Evolutionary conservation across 2,797 vertebrate species (phyloP).

Genomic region (Picus viridis): DNA sequence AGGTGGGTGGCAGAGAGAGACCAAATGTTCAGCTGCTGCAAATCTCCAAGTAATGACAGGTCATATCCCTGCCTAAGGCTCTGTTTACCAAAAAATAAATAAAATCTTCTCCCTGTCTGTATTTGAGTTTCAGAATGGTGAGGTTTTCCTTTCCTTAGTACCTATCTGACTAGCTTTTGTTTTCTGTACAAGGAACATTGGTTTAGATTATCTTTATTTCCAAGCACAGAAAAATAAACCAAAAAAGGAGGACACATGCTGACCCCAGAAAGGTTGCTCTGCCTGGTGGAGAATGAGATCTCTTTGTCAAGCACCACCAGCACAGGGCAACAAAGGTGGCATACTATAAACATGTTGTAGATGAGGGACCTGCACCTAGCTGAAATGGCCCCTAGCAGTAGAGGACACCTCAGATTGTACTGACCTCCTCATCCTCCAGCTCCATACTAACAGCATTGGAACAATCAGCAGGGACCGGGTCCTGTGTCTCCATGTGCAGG

Average conservation of each 20-base stretch:
- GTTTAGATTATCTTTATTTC: background rate
- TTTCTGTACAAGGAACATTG: background rate
- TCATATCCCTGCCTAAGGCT: background rate
- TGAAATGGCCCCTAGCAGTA: background rate
- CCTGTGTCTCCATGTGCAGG: accelerated
- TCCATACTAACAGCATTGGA: background rate
- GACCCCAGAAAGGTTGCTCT: background rate
- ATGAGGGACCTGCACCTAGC: background rate
- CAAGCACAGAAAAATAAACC: background rate
- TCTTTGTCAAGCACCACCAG: background rate
- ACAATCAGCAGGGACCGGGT: background rate
- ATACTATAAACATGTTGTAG: background rate
- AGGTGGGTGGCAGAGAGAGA: constrained; percentile 70
- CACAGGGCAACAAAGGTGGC: background rate
- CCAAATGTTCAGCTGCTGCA: constrained; percentile 61
- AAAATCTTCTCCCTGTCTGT: background rate
- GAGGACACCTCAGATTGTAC: background rate
- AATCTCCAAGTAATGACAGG: constrained; percentile 60
- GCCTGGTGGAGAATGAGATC: background rate
- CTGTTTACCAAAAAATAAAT: background rate
- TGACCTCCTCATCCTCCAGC: background rate
- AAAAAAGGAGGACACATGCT: background rate
- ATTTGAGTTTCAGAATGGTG: background rate
- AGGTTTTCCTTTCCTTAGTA: background rate
- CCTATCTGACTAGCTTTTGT: background rate